A percentile compares a stretch with the other conserved stretches of the same genome.
These are phyloP conservation scores for Carduelis carduelis DNA, from an alignment of 2,797 vertebrate genomes.

Conservation along the genomic window DNA sequence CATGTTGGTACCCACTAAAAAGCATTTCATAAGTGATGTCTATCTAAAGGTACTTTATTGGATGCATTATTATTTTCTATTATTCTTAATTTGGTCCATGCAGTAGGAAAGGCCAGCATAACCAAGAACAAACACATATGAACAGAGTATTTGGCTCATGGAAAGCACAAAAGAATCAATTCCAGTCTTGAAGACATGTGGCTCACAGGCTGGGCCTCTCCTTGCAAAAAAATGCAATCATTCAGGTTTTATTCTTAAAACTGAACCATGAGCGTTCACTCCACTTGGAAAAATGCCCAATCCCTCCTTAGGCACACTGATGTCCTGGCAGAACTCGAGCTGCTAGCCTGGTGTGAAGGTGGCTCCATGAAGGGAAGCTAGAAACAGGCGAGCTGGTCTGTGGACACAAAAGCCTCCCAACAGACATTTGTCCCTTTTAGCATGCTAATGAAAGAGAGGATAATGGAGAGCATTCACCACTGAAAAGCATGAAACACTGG, in stretches of 20 bases:
- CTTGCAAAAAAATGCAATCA: neutral
- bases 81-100: neutral
- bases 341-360: neutral
- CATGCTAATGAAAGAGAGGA: neutral
- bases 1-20: neutral
- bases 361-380: neutral
- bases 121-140: neutral
- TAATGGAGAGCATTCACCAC: conserved; percentile 42
- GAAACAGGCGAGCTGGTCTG: neutral
- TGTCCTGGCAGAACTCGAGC: neutral
- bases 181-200: neutral
- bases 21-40: neutral
- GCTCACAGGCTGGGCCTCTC: neutral
- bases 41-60: neutral
- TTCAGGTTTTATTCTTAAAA: neutral
- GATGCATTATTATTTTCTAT: neutral
- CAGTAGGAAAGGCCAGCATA: neutral
- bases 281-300: neutral
- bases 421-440: neutral
- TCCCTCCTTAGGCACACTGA: neutral
- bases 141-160: neutral
- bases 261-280: neutral
- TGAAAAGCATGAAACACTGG: neutral
- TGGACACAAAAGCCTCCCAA: neutral
- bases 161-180: neutral